phyloP scores from a whole-genome alignment of 1,140 invertebrate species.

The Zaprionus capensis region DNA sequence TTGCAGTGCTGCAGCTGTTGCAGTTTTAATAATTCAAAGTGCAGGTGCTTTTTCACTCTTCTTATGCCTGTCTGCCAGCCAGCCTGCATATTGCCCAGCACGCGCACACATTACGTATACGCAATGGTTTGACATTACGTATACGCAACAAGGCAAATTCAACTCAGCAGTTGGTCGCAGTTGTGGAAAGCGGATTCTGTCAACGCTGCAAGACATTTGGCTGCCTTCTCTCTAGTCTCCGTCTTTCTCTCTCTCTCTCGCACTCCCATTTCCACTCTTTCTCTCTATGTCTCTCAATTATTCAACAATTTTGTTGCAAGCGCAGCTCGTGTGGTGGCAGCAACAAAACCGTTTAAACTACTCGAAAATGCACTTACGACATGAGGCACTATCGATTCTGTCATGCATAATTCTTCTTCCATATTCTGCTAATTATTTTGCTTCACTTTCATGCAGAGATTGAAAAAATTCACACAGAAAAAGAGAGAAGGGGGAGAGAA shows the following conservation, averaged over 20 bases:
- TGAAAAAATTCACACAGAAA: background rate
- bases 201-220: background rate
- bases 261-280: background rate
- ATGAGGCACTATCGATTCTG: constrained; percentile 1
- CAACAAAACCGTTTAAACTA: constrained; percentile 1
- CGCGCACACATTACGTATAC: constrained; percentile 38
- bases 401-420: background rate
- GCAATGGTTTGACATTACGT: constrained; percentile 14
- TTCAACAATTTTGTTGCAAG: background rate
- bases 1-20: constrained; percentile 39
- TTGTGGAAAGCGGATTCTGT: background rate
- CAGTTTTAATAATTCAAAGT: constrained; percentile 80
- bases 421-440: background rate
- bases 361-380: constrained; percentile 5
- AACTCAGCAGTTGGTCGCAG: background rate
- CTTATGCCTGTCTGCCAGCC: constrained; percentile 4
- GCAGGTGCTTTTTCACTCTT: constrained; percentile 42
- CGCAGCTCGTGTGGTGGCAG: background rate
- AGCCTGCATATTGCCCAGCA: background rate
- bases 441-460: background rate
- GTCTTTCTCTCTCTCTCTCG: background rate
- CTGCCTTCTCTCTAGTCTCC: background rate
- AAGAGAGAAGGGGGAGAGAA: background rate
- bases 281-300: background rate
- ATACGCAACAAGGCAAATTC: background rate